Base-by-base conservation (phyloP, 2,797 vertebrate species). In the Coregonus sp. region DNA sequence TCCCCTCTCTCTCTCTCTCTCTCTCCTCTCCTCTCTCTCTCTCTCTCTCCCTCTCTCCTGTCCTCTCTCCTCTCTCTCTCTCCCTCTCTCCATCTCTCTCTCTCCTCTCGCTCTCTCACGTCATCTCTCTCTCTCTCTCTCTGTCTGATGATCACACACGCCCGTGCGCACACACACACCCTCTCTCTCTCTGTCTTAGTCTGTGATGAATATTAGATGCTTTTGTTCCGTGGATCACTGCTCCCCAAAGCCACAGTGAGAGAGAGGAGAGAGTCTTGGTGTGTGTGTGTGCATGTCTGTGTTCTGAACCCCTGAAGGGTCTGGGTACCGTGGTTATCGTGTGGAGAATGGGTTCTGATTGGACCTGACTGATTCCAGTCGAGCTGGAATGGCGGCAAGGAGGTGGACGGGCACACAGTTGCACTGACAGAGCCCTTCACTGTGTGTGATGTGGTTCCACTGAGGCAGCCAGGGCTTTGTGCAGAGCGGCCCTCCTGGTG, bases 331-430 rank as follows among this genome's bases (percentile, higher is more conserved):
- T 61, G 56, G n/a, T 61, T 61, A 61, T 61, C 20, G n/a, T 61
- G 56, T 61, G 65, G 82, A 80, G 84, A 82, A 70, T 56, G 78
- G 83, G 87, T 89, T 85, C 81, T 70, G 72, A 63, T 61, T 61
- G 56, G n/a, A 61, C 56, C 6, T 61, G 56, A 61, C 18, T 61
- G 56, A 61, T 61, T 61, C 56, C 56, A 61, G 56, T 7, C 18
- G 56, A 61, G 56, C n/a, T 20, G 56, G 56, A 61, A 5, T 16
- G 52, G 15, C 7, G n/a, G 7, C 56, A 61, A n/a, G 56, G 56
- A n/a, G 56, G 56, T 20, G n/a, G 18, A 61, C n/a, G 9, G 56
- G 20, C 56, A 61, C 56, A 61, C 2, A 5, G 56, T 20, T 61
- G 56, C 18, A 61, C n/a, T n/a, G 18, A n/a, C n/a, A 20, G 56